Evolutionary conservation across 2,888 invertebrate genomes (phyloP), one percentile per base, ranked within the genome.

Genomic region (Heliconius cydno): DNA sequence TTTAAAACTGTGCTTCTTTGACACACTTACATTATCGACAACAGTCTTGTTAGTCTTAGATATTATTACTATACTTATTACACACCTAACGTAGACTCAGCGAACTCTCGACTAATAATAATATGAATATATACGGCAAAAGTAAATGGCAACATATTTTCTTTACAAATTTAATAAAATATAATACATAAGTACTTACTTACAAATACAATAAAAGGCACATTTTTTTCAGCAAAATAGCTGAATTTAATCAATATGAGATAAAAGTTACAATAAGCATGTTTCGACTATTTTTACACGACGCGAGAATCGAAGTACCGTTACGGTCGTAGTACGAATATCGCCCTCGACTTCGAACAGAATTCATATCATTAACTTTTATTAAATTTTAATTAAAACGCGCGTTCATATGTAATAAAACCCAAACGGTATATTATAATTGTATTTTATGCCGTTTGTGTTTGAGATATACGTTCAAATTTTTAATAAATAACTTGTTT

Each of bases 31-130:
- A 84, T 86, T 87, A 88, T 87, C 85, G 86, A 92, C 90, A 91
- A 91, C 90, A 92, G 92, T 91, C 90, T 91, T 87, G 85, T 89
- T 89, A 90, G 89, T 82, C 67, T 80, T 81, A 82, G 73, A 65
- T 41, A 46, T 46, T 74, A 63, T 71, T 65, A 76, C 60, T 73
- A 52, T 81, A 80, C 80, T 76, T 77, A 78, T 80, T 46, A 80
- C 28, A 80, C 28, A 52, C 28, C 65, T 80, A 80, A 65, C 68
- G 41, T 46, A 68, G 25, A 66, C 46, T 77, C 38, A 68, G 13
- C 68, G 41, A 65, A 34, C 4, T 74, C 63, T 19, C 34, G 25
- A 70, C 70, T 19, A 25, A 25, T 57, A 30, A 3, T 60, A 60
- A 60, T 60, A n/a, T 52, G 10, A 65, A 38, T 65, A 75, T 65